These are phyloP conservation scores for Bubo scandiacus DNA, from an alignment of 2,113 vertebrate genomes.

Conservation along the genomic window DNA sequence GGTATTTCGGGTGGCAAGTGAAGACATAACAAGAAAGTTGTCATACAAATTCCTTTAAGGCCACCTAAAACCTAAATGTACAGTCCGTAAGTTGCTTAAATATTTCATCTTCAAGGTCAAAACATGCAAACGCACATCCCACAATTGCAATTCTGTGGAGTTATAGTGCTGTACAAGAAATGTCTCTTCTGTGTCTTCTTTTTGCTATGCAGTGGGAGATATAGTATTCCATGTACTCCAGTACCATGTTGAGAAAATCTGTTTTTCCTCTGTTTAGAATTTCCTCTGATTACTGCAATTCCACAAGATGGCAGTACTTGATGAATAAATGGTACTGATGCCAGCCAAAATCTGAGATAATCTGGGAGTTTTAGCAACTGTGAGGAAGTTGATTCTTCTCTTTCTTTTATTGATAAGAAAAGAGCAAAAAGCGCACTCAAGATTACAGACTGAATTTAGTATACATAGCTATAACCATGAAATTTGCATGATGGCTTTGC, in stretches of 20 bases:
- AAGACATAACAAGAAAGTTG: background rate
- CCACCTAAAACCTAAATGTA: background rate
- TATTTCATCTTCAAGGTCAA: background rate
- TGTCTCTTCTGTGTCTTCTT: background rate
- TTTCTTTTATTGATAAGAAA: background rate
- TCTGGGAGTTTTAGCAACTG: background rate
- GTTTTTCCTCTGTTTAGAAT: background rate
- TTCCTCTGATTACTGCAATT: background rate
- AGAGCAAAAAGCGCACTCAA: accelerated
- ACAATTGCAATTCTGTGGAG: background rate
- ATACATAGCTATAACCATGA: background rate
- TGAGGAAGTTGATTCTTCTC: background rate
- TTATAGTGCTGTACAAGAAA: background rate
- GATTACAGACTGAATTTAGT: background rate
- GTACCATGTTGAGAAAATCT: background rate
- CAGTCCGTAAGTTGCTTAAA: background rate
- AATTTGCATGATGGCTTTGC: background rate
- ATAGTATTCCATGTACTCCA: background rate
- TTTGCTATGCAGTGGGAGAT: background rate
- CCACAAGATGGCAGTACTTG: conserved; percentile 45
- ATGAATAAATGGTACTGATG: background rate
- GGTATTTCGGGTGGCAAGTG: background rate
- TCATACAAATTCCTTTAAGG: background rate
- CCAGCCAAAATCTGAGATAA: background rate
- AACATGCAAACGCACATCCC: background rate